Conservation (phyloP, 2,888 invertebrate genomes). For the Drosophila subquinaria region DNA sequence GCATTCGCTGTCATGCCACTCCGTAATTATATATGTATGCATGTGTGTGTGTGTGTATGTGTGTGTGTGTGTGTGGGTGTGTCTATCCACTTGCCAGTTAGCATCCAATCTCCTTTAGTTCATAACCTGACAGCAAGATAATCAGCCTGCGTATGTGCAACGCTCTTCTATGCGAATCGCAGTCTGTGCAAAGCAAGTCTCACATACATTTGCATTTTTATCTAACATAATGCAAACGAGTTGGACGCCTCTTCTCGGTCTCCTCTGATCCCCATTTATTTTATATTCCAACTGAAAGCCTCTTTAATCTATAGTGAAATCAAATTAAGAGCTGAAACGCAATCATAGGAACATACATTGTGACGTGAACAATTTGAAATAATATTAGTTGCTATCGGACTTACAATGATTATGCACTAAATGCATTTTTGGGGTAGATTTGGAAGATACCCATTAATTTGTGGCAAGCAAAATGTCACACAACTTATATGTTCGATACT, state of each 20-base stretch:
- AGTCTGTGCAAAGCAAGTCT: background rate
- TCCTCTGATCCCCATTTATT: too few relatives aligned
- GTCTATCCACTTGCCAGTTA: slow-evolving; percentile 5
- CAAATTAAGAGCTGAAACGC: background rate
- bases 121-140: slow-evolving; percentile 28
- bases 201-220: slow-evolving; percentile 4
- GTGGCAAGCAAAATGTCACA: background rate
- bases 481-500: too few relatives aligned
- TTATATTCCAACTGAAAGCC: background rate
- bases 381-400: background rate
- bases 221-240: background rate
- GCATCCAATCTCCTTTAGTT: slow-evolving; percentile 23
- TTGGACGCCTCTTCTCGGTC: background rate
- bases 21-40: slow-evolving; percentile 37
- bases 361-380: background rate
- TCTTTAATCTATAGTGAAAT: background rate
- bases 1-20: slow-evolving; percentile 41
- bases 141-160: slow-evolving; percentile 10
- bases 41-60: background rate
- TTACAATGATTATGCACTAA: background rate
- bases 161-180: background rate
- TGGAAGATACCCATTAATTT: background rate
- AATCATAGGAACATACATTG: background rate
- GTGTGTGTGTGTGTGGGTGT: slow-evolving; percentile 3
- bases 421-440: background rate